A percentile compares a stretch with the other conserved stretches of the same genome.
Conservation (phyloP, 1,140 invertebrate genomes). For the Eupeodes corollae region DNA sequence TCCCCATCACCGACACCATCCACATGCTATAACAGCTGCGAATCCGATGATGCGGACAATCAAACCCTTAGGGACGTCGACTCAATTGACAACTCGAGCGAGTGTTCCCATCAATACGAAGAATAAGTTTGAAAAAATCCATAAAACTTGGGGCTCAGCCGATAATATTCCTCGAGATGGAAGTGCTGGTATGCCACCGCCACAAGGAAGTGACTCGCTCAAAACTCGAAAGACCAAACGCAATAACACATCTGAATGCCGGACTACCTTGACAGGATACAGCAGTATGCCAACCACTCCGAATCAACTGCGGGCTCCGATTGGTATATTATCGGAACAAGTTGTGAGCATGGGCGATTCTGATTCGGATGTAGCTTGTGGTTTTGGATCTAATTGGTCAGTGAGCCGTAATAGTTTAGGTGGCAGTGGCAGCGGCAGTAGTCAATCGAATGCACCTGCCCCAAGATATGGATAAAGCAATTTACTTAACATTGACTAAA, state of each 20-base stretch:
- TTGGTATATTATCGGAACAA: slow-evolving; percentile 17
- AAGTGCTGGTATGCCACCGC: slow-evolving; percentile 56
- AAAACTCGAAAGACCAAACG: slow-evolving; percentile 44
- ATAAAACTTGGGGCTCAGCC: slow-evolving; percentile 77
- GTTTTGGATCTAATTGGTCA: slow-evolving; percentile 63
- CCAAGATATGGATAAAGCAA: no score
- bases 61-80: slow-evolving; percentile 19
- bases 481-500: no score
- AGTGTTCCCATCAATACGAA: slow-evolving; percentile 21
- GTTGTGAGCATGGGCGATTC: slow-evolving; percentile 38
- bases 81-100: slow-evolving; percentile 10
- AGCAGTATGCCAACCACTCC: slow-evolving; percentile 51
- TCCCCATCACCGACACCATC: slow-evolving; percentile 35
- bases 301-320: slow-evolving; percentile 41
- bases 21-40: slow-evolving; percentile 27
- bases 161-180: slow-evolving; percentile 57
- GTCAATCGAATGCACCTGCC: no score
- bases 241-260: slow-evolving; percentile 26
- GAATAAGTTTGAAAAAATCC: slow-evolving; percentile 42
- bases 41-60: slow-evolving; percentile 24
- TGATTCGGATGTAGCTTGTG: slow-evolving; percentile 69
- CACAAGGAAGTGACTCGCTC: slow-evolving; percentile 46
- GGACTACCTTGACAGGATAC: slow-evolving; percentile 20
- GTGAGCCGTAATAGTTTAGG: slow-evolving; percentile 16
- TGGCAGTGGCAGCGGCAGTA: slow-evolving; percentile 12